Base-by-base conservation (phyloP, 2,113 vertebrate species). In the Mirounga angustirostris region DNA sequence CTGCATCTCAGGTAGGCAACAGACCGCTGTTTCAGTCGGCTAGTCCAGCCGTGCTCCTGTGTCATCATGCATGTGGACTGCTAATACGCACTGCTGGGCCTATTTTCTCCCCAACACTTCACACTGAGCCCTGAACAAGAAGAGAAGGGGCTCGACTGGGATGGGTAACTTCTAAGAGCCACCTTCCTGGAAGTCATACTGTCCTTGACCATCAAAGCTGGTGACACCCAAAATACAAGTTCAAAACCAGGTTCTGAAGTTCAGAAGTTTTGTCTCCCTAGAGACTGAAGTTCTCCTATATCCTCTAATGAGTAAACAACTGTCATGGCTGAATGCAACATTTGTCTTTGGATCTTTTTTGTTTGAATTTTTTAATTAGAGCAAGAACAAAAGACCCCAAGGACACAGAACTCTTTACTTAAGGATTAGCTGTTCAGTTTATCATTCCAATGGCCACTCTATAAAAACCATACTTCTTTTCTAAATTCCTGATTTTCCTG, bases 311-410 rank as follows among this genome's bases (percentile, higher is more conserved):
- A 69, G 65, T 82, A 96, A 85, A 80, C 58, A 97, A 33, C 26
- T 50, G 13, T 76, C 36, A 91, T 54, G 43, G n/a, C 11, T 85
- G 58, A 93, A 93, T 43, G 40, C 30, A 85, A 91, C 56, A 74
- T 58, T 18, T 63, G 54, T 83, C 61, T n/a, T 86, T 52, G 21
- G 40, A 85, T 76, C 12, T 56, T 94, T 86, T 65, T 76, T 93
- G 43, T 91, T 52, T 89, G 28, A 92, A 76, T 82, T 97, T 94
- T 54, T 94, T 12, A 65, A 73, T 59, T 89, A 84, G 1, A 94
- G 28, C 4, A 18, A 82, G 36, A 69, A 90, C 6, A 13, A 24
- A 63, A 76, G 54, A 65, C 15, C 5, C 40, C 24, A 74, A 87
- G 43, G 19, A 89, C 14, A 93, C 61, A 91, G 0, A 92, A 92